Conservation (phyloP, 1,140 invertebrate genomes). For the Zaprionus capensis region DNA sequence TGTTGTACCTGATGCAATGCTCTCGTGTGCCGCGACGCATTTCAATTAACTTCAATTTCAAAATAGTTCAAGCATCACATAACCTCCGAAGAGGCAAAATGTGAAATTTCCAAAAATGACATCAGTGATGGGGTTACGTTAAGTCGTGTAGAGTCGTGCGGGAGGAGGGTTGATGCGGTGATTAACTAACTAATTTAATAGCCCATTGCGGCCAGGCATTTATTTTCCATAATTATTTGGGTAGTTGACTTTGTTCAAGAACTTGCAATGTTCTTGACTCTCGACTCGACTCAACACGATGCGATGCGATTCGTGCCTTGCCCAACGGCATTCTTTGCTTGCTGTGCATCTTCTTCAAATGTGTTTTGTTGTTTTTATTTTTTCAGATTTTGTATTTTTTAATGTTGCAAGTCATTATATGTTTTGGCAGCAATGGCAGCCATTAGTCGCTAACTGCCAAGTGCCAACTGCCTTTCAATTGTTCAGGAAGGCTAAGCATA, state of each 20-base stretch:
- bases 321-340: constrained; percentile 31
- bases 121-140: background rate
- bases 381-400: constrained; percentile 2
- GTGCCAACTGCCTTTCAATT: constrained; percentile 42
- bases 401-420: constrained; percentile 50
- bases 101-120: background rate
- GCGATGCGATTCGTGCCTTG: constrained; percentile 6
- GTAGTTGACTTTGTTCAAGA: constrained; percentile 66
- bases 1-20: constrained; percentile 34
- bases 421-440: constrained; percentile 41
- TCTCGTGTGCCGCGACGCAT: constrained; percentile 42
- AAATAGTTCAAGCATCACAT: constrained; percentile 61
- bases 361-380: constrained; percentile 15
- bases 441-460: constrained; percentile 43
- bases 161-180: constrained; percentile 4
- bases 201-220: background rate
- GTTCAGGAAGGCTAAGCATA: constrained; percentile 32
- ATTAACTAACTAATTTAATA: constrained; percentile 20
- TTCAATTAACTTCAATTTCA: constrained; percentile 63
- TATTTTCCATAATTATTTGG: constrained; percentile 43
- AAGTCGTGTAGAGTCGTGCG: background rate
- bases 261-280: constrained; percentile 54
- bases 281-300: constrained; percentile 22
- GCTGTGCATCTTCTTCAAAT: constrained; percentile 33
- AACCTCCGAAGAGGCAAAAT: constrained; percentile 19